These are phyloP conservation scores for Heliothis subflexa DNA, from an alignment of 1,140 invertebrate species.

Conservation along the genomic window DNA sequence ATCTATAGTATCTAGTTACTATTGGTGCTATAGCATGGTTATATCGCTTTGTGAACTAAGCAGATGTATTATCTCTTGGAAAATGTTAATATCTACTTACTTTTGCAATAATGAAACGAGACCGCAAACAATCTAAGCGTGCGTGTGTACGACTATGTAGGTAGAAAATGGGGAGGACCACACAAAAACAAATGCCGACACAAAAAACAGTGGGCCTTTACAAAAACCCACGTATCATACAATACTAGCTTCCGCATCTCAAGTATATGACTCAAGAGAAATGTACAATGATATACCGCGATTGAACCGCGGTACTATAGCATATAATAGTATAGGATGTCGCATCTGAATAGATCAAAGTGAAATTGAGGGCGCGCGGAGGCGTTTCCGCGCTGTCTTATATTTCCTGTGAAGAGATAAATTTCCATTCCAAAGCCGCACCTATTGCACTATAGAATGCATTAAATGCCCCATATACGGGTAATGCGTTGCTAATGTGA, in stretches of 20 bases:
- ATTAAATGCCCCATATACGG: conserved; percentile 38
- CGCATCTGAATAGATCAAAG: conserved; percentile 54
- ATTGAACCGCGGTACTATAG: conserved; percentile 20
- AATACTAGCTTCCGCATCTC: conserved; percentile 29
- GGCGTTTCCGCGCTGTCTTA: conserved; percentile 50
- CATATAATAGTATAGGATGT: conserved; percentile 41
- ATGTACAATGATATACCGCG: conserved; percentile 32
- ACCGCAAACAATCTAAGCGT: too few relatives aligned
- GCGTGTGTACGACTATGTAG: too few relatives aligned
- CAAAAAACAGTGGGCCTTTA: neutral
- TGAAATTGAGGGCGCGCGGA: conserved; percentile 52
- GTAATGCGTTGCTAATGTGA: conserved; percentile 25
- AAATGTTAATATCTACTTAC: too few relatives aligned
- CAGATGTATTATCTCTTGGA: too few relatives aligned
- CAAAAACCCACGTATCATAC: conserved; percentile 11
- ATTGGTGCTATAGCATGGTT: neutral
- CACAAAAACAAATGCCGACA: neutral
- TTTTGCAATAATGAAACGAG: too few relatives aligned
- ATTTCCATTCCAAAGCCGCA: conserved; percentile 47
- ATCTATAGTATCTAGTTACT: neutral
- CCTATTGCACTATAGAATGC: conserved; percentile 34
- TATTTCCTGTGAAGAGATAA: conserved; percentile 48
- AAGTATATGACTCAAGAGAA: conserved; percentile 26
- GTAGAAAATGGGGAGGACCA: too few relatives aligned
- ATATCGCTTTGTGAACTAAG: too few relatives aligned